Evolutionary conservation across 64 coral and sea anemone genomes (phyloP).

Genomic region (Trachythela sp.): DNA sequence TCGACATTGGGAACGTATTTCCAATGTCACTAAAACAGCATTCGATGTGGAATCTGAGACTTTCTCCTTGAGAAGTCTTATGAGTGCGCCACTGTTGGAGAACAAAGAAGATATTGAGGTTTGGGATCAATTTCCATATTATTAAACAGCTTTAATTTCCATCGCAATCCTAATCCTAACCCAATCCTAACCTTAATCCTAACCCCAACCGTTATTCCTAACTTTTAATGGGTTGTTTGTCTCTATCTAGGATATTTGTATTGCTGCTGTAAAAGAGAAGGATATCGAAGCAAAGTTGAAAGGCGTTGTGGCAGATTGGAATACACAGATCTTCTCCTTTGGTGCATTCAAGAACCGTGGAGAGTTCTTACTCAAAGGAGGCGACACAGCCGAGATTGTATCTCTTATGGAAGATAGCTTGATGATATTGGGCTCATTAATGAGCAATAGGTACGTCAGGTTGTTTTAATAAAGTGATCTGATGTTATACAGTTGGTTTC

Average conservation of each 20-base stretch:
- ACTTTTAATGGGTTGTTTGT: neutral
- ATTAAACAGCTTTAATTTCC: no score
- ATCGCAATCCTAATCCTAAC: no score
- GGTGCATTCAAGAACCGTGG: slow-evolving; percentile 87
- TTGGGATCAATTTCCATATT: neutral
- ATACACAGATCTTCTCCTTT: slow-evolving; percentile 81
- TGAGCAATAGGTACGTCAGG: slow-evolving; percentile 77
- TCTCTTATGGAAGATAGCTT: slow-evolving; percentile 97
- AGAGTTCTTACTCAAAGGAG: slow-evolving; percentile 76
- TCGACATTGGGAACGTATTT: slow-evolving; percentile 94
- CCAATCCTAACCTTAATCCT: no score
- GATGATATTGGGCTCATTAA: slow-evolving; percentile 85
- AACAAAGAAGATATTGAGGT: slow-evolving; percentile 99
- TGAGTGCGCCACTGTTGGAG: slow-evolving; percentile 89
- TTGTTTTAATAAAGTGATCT: neutral
- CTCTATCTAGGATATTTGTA: slow-evolving; percentile 80
- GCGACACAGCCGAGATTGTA: slow-evolving; percentile 90
- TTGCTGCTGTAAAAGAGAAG: slow-evolving; percentile 92
- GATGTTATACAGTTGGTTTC: neutral
- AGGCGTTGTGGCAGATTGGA: slow-evolving; percentile 88
- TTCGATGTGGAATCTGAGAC: slow-evolving; percentile 95
- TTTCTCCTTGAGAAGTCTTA: slow-evolving; percentile 81
- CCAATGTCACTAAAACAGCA: slow-evolving; percentile 64
- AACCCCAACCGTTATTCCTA: no score
- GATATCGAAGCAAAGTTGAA: slow-evolving; percentile 97